Evolutionary conservation across 2,888 invertebrate genomes (phyloP).

Genomic region (Euclidia mi): DNA sequence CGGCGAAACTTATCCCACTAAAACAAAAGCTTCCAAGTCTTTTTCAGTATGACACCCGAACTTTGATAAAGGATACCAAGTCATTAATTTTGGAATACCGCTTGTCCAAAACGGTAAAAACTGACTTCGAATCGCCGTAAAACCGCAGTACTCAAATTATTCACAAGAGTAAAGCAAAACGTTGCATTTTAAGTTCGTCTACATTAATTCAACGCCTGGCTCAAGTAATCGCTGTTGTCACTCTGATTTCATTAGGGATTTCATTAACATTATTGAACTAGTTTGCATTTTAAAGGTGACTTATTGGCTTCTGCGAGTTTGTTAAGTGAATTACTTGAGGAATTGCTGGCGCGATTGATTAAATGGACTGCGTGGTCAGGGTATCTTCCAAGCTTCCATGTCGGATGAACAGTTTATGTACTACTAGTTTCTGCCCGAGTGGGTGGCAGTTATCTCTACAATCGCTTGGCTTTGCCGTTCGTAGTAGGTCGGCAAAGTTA

Average conservation of each 20-base stretch:
- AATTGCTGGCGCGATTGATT: not conserved
- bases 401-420: no score
- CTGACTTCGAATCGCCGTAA: constrained; percentile 3
- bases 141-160: constrained; percentile 8
- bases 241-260: constrained; percentile 49
- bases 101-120: constrained; percentile 1
- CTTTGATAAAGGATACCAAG: not conserved
- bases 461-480: no score
- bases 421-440: no score
- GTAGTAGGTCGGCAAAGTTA: no score
- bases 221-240: constrained; percentile 49
- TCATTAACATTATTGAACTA: constrained; percentile 34
- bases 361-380: not conserved
- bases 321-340: constrained; percentile 8
- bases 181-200: constrained; percentile 53
- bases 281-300: constrained; percentile 41
- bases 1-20: no score
- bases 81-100: not conserved
- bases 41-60: no score
- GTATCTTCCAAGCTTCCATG: no score
- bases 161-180: constrained; percentile 15
- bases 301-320: constrained; percentile 8
- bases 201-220: constrained; percentile 39
- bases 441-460: no score
- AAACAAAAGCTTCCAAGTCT: no score